Evolutionary conservation across 2,113 vertebrate genomes (phyloP), one percentile per base, ranked within the genome.

Genomic region (Anguilla japonica): DNA sequence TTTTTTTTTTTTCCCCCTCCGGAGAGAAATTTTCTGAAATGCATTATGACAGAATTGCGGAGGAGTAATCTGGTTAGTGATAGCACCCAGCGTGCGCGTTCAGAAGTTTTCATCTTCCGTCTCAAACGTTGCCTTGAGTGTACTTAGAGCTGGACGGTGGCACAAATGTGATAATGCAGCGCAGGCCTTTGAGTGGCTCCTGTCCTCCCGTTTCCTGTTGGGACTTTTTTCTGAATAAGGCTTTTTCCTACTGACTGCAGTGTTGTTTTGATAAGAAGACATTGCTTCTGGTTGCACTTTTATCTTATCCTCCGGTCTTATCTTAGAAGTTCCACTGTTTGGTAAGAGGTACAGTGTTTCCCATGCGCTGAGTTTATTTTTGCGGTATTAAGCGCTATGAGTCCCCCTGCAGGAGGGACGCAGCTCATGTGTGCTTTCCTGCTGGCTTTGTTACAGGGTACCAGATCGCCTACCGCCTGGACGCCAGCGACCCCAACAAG

Each of bases 401-500:
- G 8, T 46, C 4, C 5, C 43, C 8, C 43, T 6, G 43, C 43
- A 34, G 13, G 40, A 18, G 5, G 18, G 13, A 6, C 6, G 39
- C 34, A 4, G 18, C 20, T 60, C 9, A 46, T 43, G 14, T 20
- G 2, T 22, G 5, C 6, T 9, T 22, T 26, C 34, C 82, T 9
- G 79, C 79, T 75, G 0, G 5, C 2, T 50, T 26, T 56, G 86
- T 88, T 5, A 0, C 88, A 99, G 98, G 98, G 9, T 99, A 99
- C 93, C 97, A 98, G 94, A 97, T 99, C 0, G 97, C 98, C 56
- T 99, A 98, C 90, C 95, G 97, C 9, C 93, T 98, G 89, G 96
- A 97, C 92, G 95, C 95, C 90, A 95, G 97, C 88, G 97, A 96
- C 90, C 96, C 96, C 0, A 96, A 96, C 94, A 97, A 96, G 20